These are phyloP conservation scores for Hippoglossus stenolepis DNA, from an alignment of 2,113 vertebrate species.

Conservation along the genomic window DNA sequence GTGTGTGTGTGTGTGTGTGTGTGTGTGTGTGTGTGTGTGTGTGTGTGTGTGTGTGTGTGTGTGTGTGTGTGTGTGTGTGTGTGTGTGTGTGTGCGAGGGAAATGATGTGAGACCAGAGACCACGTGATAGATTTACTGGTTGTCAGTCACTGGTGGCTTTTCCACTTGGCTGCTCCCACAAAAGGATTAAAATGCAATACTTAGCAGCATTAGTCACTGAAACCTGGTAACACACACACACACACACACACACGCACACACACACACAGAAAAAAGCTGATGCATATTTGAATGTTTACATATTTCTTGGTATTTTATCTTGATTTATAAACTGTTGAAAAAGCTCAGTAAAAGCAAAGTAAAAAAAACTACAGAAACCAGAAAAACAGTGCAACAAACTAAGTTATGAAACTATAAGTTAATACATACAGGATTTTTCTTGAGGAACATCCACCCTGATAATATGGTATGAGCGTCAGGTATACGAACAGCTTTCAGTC, in stretches of 20 bases:
- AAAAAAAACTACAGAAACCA: not conserved
- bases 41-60: not conserved
- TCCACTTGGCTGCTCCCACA: constrained; percentile 72
- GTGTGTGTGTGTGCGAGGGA: not conserved
- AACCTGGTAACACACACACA: constrained; percentile 48
- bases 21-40: too few species aligned
- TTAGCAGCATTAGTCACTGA: constrained; percentile 76
- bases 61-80: too few species aligned
- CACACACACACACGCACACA: constrained; percentile 1
- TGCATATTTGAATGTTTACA: not conserved
- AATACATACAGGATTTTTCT: too few species aligned
- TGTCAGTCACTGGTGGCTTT: constrained; percentile 74
- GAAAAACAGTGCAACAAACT: not conserved
- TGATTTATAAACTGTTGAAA: not conserved
- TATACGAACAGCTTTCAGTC: too few species aligned
- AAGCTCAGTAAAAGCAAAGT: not conserved
- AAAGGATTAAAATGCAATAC: constrained; percentile 80
- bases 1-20: too few species aligned
- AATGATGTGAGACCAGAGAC: constrained; percentile 37
- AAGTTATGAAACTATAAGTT: too few species aligned
- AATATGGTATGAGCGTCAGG: too few species aligned
- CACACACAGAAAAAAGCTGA: constrained; percentile 6
- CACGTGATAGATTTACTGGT: constrained; percentile 53
- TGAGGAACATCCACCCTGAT: not conserved
- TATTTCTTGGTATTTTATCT: not conserved